Evolutionary conservation across 2,888 invertebrate genomes (phyloP).

Genomic region (Monochamus alternatus): DNA sequence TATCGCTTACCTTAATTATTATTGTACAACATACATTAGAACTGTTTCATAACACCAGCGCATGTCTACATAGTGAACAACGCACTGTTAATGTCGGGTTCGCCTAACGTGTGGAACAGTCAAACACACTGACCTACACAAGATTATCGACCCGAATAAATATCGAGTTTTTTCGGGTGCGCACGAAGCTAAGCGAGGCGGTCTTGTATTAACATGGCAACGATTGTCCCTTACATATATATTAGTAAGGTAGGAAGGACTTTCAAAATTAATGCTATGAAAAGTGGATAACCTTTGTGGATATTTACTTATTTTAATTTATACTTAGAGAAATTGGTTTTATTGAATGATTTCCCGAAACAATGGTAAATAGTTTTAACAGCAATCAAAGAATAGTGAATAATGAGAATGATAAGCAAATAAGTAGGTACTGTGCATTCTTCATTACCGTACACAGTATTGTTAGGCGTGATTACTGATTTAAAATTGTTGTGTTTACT

Average conservation of each 20-base stretch:
- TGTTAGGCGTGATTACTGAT: too few relatives aligned
- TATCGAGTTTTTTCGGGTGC: background rate
- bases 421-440: too few relatives aligned
- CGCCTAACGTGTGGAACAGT: background rate
- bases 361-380: too few relatives aligned
- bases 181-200: background rate
- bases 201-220: background rate
- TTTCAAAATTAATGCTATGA: too few relatives aligned
- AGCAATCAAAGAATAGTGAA: too few relatives aligned
- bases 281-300: too few relatives aligned
- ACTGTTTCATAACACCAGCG: slow-evolving; percentile 4
- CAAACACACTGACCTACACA: slow-evolving; percentile 25
- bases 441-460: too few relatives aligned
- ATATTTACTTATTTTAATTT: too few relatives aligned
- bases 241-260: background rate
- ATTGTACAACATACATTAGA: slow-evolving; percentile 18
- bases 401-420: too few relatives aligned
- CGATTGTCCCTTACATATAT: background rate
- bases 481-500: too few relatives aligned
- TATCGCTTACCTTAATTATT: background rate
- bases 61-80: slow-evolving; percentile 29
- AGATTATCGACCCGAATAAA: slow-evolving; percentile 5
- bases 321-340: too few relatives aligned
- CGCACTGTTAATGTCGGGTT: slow-evolving; percentile 21
- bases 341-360: too few relatives aligned